phyloP scores from a whole-genome alignment of 2,797 vertebrate genomes.

The Sphaeramia orbicularis region DNA sequence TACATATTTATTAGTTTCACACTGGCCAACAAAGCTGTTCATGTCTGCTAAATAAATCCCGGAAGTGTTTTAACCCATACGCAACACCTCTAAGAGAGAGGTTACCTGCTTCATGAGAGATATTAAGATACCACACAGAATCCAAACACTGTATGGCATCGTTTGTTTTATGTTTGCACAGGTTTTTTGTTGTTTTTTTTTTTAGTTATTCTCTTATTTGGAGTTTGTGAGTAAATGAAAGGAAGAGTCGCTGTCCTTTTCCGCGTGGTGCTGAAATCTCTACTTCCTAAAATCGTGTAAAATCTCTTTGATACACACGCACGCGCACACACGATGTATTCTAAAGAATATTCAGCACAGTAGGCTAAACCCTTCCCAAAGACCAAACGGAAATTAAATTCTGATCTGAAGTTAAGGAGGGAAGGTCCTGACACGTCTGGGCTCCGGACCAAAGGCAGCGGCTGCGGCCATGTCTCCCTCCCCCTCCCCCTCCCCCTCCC shows the following conservation, averaged over 20 bases:
- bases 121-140: neutral
- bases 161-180: neutral
- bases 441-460: slow-evolving; percentile 23
- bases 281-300: slow-evolving; percentile 27
- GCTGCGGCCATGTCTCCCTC: slow-evolving; percentile 44
- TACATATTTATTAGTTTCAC: neutral
- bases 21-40: too few relatives aligned
- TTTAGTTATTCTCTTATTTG: neutral
- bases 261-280: slow-evolving; percentile 87
- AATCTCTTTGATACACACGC: neutral
- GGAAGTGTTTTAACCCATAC: neutral
- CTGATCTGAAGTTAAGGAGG: slow-evolving; percentile 42
- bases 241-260: slow-evolving; percentile 85
- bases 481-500: neutral
- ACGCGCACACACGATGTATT: neutral
- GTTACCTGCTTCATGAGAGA: neutral
- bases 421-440: slow-evolving; percentile 32
- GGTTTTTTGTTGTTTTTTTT: too few relatives aligned
- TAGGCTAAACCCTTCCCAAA: slow-evolving; percentile 2
- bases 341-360: neutral
- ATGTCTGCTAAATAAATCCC: too few relatives aligned
- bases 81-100: too few relatives aligned
- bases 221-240: neutral
- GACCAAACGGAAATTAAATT: slow-evolving; percentile 56
- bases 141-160: neutral